Evolutionary conservation across 37 sponge, comb jelly and placozoan genomes (phyloP), one percentile per base, ranked within the genome.

Genomic region (Halisarca cf. caerulea): DNA sequence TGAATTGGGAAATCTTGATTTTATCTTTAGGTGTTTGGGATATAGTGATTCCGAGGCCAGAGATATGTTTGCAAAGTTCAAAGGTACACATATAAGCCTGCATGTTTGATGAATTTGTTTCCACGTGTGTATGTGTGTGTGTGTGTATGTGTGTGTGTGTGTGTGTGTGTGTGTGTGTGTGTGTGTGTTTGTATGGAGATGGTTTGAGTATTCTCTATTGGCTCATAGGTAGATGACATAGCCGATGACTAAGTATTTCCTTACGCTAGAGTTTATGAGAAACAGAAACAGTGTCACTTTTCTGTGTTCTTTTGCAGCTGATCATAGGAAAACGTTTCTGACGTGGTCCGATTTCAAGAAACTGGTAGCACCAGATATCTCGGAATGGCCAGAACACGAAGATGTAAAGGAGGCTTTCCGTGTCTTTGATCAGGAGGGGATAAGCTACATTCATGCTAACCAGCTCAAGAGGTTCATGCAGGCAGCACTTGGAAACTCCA

Each of bases 401-500:
- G 85, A 87, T 71, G 91, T 84, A 0, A 78, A 73, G 23, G 84
- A 64, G 72, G 91, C 91, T 5, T 91, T 91, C 54, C 51, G 82
- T 18, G 91, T 91, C 77, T 91, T 91, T 87, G 91, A 91, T 47
- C 87, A 84, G 14, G 91, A 91, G 32, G 91, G 91, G 2, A 33
- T 81, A 40, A 84, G 88, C 38, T 91, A 83, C 60, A 91, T 91
- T 23, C 84, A 86, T 77, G 88, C 85, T 57, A 86, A 78, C 53
- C 86, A 87, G 77, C 66, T 91, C 59, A 91, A 91, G 78, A 80
- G 85, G 68, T 91, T 91, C 45, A 60, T 91, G 61, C 80, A 79
- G 21, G 64, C 80, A 62, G 84, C 91, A 43, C 81, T 74, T 42
- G 77, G 77, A 23, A 39, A 74, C 24, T n/a, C 24, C 23, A 37